Base-by-base conservation (phyloP, 2,888 invertebrate genomes). In the Stenodema calcarata region DNA sequence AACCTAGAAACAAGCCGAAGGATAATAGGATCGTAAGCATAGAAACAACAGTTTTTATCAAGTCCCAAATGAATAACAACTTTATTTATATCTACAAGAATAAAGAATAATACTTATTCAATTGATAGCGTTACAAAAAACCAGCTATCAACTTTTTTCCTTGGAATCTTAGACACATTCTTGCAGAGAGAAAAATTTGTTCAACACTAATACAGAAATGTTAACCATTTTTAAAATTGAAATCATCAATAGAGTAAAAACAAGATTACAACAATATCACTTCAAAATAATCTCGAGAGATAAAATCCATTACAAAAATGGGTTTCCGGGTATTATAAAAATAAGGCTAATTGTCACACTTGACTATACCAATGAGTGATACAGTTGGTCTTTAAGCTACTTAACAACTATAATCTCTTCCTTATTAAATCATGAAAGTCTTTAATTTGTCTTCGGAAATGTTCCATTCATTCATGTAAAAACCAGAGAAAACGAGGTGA, bases 41-140 rank as follows among this genome's bases (percentile, higher is more conserved):
- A 62, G 35, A 62, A 27, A 62, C 3, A 23, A 23, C 0, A 18
- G 62, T 18, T 62, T 23, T 62, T 62, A 82, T 82, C 82, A 69
- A 82, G 82, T 84, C 84, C 84, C 84, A 84, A 84, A 84, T 84
- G 75, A 84, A 84, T 84, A 84, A 84, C 84, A 84, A 84, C 75
- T 84, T 84, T 84, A 84, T 84, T 84, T 84, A 84, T 84, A 75
- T 84, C 84, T 84, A 84, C 84, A 84, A 75, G 75, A 84, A 84
- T 75, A 75, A 84, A 84, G 75, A 84, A 84, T 75, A 84, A 84
- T 84, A 82, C 82, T 82, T 82, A 82, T 69, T 30, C 42, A 42
- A 54, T 62, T 41, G 62, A 69, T 27, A 41, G 62, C 14, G 35
- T 69, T 28, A 35, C 12, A 28, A 82, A 44, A 27, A 54, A 69